Evolutionary conservation across 2,113 vertebrate species (phyloP).

Genomic region (Hippocampus abdominalis): DNA sequence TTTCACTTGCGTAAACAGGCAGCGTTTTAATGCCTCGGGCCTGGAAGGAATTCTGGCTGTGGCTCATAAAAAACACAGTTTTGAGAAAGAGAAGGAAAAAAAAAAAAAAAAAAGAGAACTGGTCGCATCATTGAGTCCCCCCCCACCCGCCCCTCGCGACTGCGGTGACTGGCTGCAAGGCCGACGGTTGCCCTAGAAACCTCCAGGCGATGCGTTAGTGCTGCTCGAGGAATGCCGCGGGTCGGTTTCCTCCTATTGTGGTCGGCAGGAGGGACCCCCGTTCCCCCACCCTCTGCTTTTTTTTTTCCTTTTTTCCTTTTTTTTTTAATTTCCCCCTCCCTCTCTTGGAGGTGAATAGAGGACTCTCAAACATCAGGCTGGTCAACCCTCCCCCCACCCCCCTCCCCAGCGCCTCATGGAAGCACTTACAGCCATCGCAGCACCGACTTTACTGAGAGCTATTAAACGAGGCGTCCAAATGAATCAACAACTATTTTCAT

Average conservation of each 20-base stretch:
- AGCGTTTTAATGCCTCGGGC: neutral
- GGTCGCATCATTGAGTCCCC: neutral
- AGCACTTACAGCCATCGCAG: constrained; percentile 4
- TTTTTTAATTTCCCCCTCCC: neutral
- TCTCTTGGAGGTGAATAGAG: constrained; percentile 42
- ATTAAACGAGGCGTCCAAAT: no score
- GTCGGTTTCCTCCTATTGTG: constrained; percentile 69
- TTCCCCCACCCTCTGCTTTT: neutral
- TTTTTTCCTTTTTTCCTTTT: constrained; percentile 7
- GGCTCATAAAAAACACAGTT: neutral
- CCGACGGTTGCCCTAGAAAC: constrained; percentile 72
- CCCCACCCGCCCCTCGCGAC: neutral
- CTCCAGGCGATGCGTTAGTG: constrained; percentile 64
- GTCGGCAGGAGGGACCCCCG: constrained; percentile 18
- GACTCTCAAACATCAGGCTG: constrained; percentile 35
- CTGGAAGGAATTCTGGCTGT: neutral
- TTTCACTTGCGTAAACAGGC: neutral
- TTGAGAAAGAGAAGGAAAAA: neutral
- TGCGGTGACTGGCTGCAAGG: constrained; percentile 5
- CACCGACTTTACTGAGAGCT: no score
- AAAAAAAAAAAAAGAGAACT: no score
- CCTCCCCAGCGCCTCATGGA: neutral
- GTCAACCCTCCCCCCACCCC: constrained; percentile 4
- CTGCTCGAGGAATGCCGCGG: constrained; percentile 65
- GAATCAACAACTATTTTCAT: no score